Percentiles rank a stretch among this genome's conserved stretches.
phyloP scores from a whole-genome alignment of 2,797 vertebrate genomes.

The Dicrostonyx torquatus region DNA sequence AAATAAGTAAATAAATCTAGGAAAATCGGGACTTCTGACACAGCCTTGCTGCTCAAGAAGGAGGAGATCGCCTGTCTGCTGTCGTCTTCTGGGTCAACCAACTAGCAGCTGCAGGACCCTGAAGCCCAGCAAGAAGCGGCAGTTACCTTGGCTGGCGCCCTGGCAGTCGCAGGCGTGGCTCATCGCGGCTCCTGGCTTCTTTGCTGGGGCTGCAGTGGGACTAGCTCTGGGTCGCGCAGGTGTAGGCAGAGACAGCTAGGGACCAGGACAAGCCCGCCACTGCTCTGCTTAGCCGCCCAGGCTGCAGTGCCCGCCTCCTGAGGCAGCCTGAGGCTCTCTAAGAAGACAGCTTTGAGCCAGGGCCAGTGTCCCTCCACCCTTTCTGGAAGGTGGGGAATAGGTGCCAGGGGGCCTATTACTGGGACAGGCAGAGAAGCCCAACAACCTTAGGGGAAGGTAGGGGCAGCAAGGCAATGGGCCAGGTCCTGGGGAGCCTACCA shows the following conservation, averaged over 20 bases:
- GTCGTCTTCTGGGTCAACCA: neutral
- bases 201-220: neutral
- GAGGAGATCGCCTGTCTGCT: neutral
- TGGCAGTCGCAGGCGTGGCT: neutral
- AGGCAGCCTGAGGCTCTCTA: no score
- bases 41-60: neutral
- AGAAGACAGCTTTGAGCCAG: no score
- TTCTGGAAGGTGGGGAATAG: neutral
- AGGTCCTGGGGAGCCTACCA: neutral
- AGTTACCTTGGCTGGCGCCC: slow-evolving; percentile 78
- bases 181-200: neutral
- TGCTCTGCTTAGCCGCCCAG: neutral
- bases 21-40: neutral
- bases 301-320: neutral
- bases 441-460: neutral
- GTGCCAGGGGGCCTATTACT: neutral
- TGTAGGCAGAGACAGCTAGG: neutral
- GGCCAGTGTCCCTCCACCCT: neutral
- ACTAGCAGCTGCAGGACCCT: neutral
- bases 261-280: neutral
- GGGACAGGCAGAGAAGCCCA: neutral
- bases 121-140: neutral
- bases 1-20: neutral
- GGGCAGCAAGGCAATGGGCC: neutral
- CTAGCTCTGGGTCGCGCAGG: neutral